phyloP scores from a whole-genome alignment of 1,140 invertebrate species.

The Drosophila ogumai region DNA sequence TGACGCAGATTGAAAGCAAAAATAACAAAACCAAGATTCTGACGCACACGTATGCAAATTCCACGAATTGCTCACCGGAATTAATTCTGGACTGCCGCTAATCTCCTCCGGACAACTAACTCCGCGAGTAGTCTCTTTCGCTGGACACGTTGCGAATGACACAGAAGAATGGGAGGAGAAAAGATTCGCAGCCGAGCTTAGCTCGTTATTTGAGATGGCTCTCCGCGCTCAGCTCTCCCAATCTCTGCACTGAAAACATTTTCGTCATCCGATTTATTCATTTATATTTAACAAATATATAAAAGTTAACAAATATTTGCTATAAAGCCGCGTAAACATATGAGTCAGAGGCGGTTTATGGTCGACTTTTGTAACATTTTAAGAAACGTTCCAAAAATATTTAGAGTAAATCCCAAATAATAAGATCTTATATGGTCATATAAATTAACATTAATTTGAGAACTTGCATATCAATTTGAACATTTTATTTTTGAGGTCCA shows the following conservation, averaged over 20 bases:
- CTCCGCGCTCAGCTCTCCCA: conserved; percentile 4
- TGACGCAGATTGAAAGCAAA: conserved; percentile 40
- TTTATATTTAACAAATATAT: neutral
- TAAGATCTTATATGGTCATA: neutral
- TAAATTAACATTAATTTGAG: neutral
- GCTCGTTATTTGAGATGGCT: conserved; percentile 21
- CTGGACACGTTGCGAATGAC: conserved; percentile 71
- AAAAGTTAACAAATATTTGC: neutral
- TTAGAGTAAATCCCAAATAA: neutral
- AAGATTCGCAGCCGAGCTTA: conserved; percentile 50
- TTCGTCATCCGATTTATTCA: neutral
- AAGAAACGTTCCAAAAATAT: neutral
- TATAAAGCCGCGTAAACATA: neutral
- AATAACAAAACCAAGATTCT: conserved; percentile 38
- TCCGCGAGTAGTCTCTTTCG: conserved; percentile 25
- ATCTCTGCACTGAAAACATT: conserved; percentile 23
- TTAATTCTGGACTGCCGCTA: conserved; percentile 23
- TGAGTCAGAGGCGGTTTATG: neutral
- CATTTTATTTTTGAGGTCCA: neutral
- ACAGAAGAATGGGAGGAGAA: conserved; percentile 36
- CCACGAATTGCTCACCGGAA: conserved; percentile 22
- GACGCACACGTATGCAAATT: conserved; percentile 80
- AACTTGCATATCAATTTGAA: neutral
- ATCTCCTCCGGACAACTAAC: conserved; percentile 29
- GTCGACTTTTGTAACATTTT: neutral